These are phyloP conservation scores for Chironomus riparius DNA, from an alignment of 2,888 invertebrate genomes.

Conservation along the genomic window DNA sequence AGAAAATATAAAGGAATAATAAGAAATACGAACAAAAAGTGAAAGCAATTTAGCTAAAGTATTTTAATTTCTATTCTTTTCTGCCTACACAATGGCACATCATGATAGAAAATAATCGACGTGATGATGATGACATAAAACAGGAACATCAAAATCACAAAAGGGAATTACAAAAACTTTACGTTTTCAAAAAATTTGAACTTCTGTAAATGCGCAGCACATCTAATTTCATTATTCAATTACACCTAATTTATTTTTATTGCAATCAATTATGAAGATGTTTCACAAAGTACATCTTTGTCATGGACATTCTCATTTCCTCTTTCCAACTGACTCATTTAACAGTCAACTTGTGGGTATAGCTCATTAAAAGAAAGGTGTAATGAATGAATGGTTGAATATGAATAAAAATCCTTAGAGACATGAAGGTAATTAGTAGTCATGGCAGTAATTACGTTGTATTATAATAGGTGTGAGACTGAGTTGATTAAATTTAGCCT, in stretches of 20 bases:
- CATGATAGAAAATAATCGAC: neutral
- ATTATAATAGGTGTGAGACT: neutral
- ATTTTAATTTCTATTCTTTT: neutral
- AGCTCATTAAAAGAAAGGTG: neutral
- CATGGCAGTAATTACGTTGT: neutral
- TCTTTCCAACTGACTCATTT: neutral
- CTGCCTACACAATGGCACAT: neutral
- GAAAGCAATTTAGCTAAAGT: neutral
- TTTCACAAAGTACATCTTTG: neutral
- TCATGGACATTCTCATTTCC: neutral
- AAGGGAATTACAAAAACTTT: neutral
- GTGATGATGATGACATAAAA: neutral
- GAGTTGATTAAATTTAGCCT: neutral
- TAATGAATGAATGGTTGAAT: neutral
- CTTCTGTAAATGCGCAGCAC: neutral
- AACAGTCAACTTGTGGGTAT: neutral
- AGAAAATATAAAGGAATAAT: too few relatives aligned
- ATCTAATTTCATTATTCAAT: conserved; percentile 21
- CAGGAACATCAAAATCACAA: neutral
- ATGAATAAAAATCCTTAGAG: neutral
- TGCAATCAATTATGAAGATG: conserved; percentile 22
- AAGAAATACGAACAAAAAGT: neutral
- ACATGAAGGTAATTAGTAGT: neutral
- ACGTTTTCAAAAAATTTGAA: neutral
- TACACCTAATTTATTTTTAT: conserved; percentile 15